Evolutionary conservation across 2,888 invertebrate genomes (phyloP).

Genomic region (Ashinkailepas kermadecensis): DNA sequence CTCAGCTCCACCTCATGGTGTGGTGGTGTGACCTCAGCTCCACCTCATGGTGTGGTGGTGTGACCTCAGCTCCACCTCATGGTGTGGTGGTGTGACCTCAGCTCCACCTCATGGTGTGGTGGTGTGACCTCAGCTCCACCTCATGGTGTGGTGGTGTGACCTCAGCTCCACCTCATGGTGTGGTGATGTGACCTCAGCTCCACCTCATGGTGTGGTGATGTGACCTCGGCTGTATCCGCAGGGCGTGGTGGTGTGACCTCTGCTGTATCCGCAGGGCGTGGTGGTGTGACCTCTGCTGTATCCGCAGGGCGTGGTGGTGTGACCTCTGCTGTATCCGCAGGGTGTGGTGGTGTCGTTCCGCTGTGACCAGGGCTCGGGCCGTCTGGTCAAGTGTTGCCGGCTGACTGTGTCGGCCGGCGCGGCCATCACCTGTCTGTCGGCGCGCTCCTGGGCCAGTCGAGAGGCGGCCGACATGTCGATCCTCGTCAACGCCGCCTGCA

Average conservation of each 20-base stretch:
- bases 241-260: background rate
- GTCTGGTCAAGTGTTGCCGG: constrained; percentile 59
- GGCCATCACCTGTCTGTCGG: constrained; percentile 64
- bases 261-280: constrained; percentile 14
- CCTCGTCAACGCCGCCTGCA: constrained; percentile 67
- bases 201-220: too few species aligned
- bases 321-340: constrained; percentile 55
- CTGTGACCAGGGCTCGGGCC: constrained; percentile 58
- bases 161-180: too few species aligned
- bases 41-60: too few species aligned
- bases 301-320: constrained; percentile 54
- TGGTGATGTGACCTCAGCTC: too few species aligned
- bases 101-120: too few species aligned
- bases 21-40: too few species aligned
- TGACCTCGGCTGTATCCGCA: too few species aligned
- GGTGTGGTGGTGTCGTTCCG: constrained; percentile 62
- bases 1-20: too few species aligned
- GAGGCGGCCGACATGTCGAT: constrained; percentile 64
- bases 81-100: too few species aligned
- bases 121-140: too few species aligned
- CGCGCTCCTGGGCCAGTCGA: constrained; percentile 72
- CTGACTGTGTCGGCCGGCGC: constrained; percentile 53
- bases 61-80: too few species aligned
- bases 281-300: constrained; percentile 10
- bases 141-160: too few species aligned